Percentiles rank a stretch among this genome's conserved stretches.
Conservation (phyloP, 2,113 vertebrate genomes). For the Notechis scutatus region DNA sequence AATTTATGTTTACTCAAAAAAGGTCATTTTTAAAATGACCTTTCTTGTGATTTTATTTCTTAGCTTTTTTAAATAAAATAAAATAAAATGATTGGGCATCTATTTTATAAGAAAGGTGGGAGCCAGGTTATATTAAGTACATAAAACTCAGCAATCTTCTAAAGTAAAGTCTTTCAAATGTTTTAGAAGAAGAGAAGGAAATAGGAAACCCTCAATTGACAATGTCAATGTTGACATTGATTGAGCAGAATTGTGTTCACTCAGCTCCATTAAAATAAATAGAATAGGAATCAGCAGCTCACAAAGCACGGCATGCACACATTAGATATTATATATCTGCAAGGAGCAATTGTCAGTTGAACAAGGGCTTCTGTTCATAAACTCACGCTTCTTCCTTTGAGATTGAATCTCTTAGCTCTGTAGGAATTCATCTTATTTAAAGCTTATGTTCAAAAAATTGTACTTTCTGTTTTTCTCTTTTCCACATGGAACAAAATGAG, state of each 20-base stretch:
- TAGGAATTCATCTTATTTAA: neutral
- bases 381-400: neutral
- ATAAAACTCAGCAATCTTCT: neutral
- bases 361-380: neutral
- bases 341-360: neutral
- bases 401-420: neutral
- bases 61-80: neutral
- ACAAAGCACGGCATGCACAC: neutral
- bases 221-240: neutral
- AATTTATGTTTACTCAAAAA: neutral
- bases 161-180: neutral
- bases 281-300: neutral
- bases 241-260: neutral
- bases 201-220: neutral
- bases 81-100: neutral
- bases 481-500: neutral
- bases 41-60: neutral
- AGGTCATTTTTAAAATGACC: neutral
- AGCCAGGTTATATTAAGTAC: neutral
- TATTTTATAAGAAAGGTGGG: neutral
- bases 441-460: conserved; percentile 6
- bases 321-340: neutral
- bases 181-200: neutral
- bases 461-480: conserved; percentile 15
- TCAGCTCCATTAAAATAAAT: neutral